Evolutionary conservation across 2,113 vertebrate genomes (phyloP), one percentile per base, ranked within the genome.

Genomic region (Sarotherodon lohbergeri): DNA sequence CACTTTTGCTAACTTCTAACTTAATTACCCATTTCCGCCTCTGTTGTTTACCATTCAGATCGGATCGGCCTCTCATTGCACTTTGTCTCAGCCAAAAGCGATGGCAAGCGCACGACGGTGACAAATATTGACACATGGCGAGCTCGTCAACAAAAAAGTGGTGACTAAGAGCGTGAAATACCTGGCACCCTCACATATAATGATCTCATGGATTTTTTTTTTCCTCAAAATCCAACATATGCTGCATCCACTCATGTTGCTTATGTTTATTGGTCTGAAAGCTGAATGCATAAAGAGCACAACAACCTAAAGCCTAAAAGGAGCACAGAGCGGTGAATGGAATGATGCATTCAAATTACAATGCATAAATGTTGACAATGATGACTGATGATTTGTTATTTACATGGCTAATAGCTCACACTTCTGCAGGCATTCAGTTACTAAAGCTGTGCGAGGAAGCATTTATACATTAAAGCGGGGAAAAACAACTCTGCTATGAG

Each of bases 1-100:
- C 88, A 83, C 86, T 91, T 90, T 84, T 27, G 79, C 91, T 83
- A 92, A 94, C 91, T 93, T 87, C 89, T 86, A 91, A 92, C 94
- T 88, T 90, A 92, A 95, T 93, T 91, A 93, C 89, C 89, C 78
- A 52, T 91, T 90, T 89, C 86, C 71, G 73, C 82, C 85, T 84
- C 83, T 56, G 86, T 86, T 93, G 84, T 91, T 92, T 87, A 81
- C 80, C 54, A 34, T 78, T 82, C 87, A 71, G 48, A 88, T 78
- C 80, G 17, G 68, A 84, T 81, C 86, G 52, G 83, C 89, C 90
- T 83, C 90, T 92, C 90, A 13, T 34, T 52, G 86, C 91, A 78
- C 71, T 86, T 39, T 59, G 71, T 79, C 85, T 68, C 78, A 57
- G 89, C 89, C 89, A 88, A 80, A 88, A 82, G 34, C 5, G 86